Percentiles rank a stretch among this genome's conserved stretches.
These are phyloP conservation scores for Drosophila funebris DNA, from an alignment of 1,140 invertebrate genomes.

Conservation along the genomic window DNA sequence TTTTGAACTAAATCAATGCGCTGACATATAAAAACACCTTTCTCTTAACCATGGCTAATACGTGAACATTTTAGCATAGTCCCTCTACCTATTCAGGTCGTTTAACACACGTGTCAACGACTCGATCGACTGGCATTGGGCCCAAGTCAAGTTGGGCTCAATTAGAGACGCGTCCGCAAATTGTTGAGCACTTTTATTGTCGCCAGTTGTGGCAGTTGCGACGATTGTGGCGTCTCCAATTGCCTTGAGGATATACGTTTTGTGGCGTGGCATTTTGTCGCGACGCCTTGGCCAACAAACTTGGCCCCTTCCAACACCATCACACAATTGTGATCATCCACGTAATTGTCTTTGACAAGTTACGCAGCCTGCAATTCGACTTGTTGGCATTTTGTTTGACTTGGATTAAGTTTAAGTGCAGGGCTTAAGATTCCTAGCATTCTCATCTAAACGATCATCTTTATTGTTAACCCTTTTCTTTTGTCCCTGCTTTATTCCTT, in stretches of 20 bases:
- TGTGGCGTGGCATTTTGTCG: constrained; percentile 70
- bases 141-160: constrained; percentile 45
- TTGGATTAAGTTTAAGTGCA: constrained; percentile 70
- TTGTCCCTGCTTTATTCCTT: neutral
- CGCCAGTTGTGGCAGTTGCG: constrained; percentile 47
- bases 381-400: constrained; percentile 78
- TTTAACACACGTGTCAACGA: too few relatives aligned
- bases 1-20: constrained; percentile 59
- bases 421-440: constrained; percentile 67
- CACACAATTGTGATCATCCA: constrained; percentile 47
- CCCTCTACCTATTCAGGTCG: constrained; percentile 5
- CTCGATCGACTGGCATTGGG: constrained; percentile 13
- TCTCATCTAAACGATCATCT: constrained; percentile 52
- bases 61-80: constrained; percentile 24
- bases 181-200: constrained; percentile 78
- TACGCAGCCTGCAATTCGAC: constrained; percentile 38
- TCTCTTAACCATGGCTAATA: constrained; percentile 52
- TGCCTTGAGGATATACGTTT: constrained; percentile 5
- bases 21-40: constrained; percentile 51
- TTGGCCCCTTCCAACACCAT: constrained; percentile 35
- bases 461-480: neutral
- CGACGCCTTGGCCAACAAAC: constrained; percentile 52
- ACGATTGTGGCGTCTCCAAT: constrained; percentile 32
- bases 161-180: constrained; percentile 76
- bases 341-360: constrained; percentile 79